Evolutionary conservation across 2,113 vertebrate genomes (phyloP).

Genomic region (Chroicocephalus ridibundus): DNA sequence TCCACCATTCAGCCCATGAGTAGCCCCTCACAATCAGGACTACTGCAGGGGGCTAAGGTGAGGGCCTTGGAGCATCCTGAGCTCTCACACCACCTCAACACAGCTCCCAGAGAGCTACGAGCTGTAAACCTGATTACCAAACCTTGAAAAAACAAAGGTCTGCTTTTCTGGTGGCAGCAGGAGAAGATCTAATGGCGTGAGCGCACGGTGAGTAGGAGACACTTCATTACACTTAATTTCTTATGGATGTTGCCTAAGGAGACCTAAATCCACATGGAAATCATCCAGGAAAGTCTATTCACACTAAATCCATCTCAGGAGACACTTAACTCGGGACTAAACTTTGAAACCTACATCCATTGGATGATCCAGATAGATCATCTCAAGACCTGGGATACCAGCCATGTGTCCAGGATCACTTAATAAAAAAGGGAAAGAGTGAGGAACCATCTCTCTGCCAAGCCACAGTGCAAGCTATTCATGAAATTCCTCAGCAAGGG

Average conservation of each 20-base stretch:
- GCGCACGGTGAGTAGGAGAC: background rate
- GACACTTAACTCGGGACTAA: background rate
- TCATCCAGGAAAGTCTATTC: background rate
- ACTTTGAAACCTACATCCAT: background rate
- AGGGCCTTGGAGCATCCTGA: background rate
- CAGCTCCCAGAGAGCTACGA: background rate
- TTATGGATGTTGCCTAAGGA: background rate
- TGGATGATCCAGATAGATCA: background rate
- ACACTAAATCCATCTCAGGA: background rate
- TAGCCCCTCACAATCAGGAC: accelerated
- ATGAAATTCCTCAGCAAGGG: background rate
- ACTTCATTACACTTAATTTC: background rate
- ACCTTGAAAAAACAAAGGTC: background rate
- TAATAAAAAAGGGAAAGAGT: background rate
- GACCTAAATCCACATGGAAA: background rate
- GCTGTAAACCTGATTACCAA: background rate
- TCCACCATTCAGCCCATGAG: background rate
- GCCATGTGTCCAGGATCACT: background rate
- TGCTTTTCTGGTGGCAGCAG: background rate
- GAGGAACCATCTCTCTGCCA: background rate
- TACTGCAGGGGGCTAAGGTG: background rate
- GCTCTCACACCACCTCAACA: background rate
- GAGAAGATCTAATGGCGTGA: background rate
- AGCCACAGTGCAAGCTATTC: background rate
- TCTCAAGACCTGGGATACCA: background rate